phyloP scores from a whole-genome alignment of 2,888 invertebrate species.

The Vandiemenella viatica region DNA sequence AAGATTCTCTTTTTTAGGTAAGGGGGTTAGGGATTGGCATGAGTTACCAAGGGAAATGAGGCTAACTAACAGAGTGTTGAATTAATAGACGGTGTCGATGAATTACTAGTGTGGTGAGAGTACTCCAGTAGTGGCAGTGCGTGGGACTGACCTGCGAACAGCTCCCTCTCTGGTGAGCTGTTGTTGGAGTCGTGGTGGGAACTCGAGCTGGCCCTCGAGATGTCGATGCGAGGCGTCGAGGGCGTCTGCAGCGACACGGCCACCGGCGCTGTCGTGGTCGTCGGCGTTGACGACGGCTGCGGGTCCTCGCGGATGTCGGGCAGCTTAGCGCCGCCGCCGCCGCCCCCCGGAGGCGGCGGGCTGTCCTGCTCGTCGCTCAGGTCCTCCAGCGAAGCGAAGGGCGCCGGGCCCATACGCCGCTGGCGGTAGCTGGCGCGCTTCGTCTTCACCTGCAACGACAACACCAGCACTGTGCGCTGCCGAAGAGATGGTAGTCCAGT shows the following conservation, averaged over 20 bases:
- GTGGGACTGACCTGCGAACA: conserved; percentile 57
- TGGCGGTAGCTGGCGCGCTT: conserved; percentile 29
- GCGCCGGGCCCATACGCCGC: conserved; percentile 80
- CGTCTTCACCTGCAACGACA: too few relatives aligned
- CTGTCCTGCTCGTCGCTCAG: conserved; percentile 63
- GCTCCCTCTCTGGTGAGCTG: conserved; percentile 70
- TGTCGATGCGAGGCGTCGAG: conserved; percentile 71
- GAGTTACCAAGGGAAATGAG: too few relatives aligned
- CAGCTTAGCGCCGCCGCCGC: neutral
- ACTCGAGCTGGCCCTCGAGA: conserved; percentile 76
- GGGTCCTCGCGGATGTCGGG: neutral
- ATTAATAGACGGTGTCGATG: too few relatives aligned
- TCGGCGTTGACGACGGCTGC: neutral
- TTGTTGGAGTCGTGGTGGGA: conserved; percentile 65
- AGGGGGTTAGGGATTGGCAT: too few relatives aligned
- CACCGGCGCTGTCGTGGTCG: neutral
- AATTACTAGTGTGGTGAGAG: too few relatives aligned
- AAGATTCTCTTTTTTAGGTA: too few relatives aligned
- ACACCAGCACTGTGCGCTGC: too few relatives aligned
- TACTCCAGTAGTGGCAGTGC: too few relatives aligned
- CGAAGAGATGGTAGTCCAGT: too few relatives aligned
- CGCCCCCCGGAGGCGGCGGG: conserved; percentile 22
- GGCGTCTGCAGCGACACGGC: conserved; percentile 38
- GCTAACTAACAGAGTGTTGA: too few relatives aligned
- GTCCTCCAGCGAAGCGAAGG: conserved; percentile 88